A percentile compares a stretch with the other conserved stretches of the same genome.
phyloP scores from a whole-genome alignment of 92 coral and sea anemone genomes.

The Desmophyllum pertusum region DNA sequence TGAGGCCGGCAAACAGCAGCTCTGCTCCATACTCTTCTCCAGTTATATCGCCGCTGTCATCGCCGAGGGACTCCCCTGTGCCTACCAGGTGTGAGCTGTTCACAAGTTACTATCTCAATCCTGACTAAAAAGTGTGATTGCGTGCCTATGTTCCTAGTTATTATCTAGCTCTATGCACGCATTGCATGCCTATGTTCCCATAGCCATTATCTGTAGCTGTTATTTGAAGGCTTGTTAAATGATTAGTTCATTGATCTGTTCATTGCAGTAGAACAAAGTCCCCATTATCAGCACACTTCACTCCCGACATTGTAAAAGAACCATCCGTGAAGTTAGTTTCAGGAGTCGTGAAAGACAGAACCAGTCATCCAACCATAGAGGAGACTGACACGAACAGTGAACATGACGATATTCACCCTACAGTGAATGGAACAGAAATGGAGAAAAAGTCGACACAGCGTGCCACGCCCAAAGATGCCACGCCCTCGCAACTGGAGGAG shows the following conservation, averaged over 20 bases:
- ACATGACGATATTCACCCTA: neutral
- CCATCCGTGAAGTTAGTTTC: conserved; percentile 54
- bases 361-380: conserved; percentile 8
- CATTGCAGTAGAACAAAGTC: conserved; percentile 64
- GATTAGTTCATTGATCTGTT: neutral
- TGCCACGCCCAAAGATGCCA: conserved; percentile 41
- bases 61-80: conserved; percentile 83
- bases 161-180: too few species aligned
- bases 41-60: conserved; percentile 73
- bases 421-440: conserved; percentile 6
- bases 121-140: too few species aligned
- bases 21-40: conserved; percentile 90
- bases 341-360: conserved; percentile 41
- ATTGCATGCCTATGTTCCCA: too few species aligned
- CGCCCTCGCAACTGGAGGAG: conserved; percentile 59
- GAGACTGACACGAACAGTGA: conserved; percentile 25
- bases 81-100: conserved; percentile 56
- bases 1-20: conserved; percentile 76
- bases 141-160: too few species aligned
- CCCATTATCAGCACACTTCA: conserved; percentile 66
- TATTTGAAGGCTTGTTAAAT: neutral
- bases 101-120: neutral
- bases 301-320: conserved; percentile 63
- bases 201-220: too few species aligned
- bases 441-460: neutral